These are phyloP conservation scores for Ovis canadensis DNA, from an alignment of 2,113 vertebrate genomes.

Conservation along the genomic window DNA sequence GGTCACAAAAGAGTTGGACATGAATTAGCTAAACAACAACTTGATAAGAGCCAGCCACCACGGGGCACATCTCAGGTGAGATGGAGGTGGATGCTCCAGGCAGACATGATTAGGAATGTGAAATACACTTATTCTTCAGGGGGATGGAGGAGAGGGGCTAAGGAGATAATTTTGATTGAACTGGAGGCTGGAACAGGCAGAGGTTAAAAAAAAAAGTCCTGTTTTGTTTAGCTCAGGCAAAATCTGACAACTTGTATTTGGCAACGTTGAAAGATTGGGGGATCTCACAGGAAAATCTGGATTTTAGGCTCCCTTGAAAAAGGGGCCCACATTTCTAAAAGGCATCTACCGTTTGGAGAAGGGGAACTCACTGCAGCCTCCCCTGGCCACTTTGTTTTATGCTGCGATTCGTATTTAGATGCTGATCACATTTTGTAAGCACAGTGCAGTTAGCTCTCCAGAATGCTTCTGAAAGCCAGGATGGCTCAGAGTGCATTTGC, in stretches of 20 bases:
- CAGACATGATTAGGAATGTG: background rate
- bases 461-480: conserved; percentile 12
- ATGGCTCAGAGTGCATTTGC: background rate
- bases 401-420: conserved; percentile 41
- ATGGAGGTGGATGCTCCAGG: background rate
- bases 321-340: conserved; percentile 1
- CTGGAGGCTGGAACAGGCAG: background rate
- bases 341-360: background rate
- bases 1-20: background rate
- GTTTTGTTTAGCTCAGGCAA: background rate
- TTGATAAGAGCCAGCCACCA: background rate
- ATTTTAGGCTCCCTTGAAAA: background rate
- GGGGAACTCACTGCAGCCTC: background rate
- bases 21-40: background rate
- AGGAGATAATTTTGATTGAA: background rate
- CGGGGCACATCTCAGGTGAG: background rate
- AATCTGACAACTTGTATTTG: conserved; percentile 6
- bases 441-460: background rate
- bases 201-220: background rate
- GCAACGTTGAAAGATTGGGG: background rate
- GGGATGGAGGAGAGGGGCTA: background rate
- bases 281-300: background rate
- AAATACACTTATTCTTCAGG: background rate
- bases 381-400: background rate
- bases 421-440: conserved; percentile 45